Evolutionary conservation across 2,797 vertebrate species (phyloP).

Genomic region (Mus spretus): DNA sequence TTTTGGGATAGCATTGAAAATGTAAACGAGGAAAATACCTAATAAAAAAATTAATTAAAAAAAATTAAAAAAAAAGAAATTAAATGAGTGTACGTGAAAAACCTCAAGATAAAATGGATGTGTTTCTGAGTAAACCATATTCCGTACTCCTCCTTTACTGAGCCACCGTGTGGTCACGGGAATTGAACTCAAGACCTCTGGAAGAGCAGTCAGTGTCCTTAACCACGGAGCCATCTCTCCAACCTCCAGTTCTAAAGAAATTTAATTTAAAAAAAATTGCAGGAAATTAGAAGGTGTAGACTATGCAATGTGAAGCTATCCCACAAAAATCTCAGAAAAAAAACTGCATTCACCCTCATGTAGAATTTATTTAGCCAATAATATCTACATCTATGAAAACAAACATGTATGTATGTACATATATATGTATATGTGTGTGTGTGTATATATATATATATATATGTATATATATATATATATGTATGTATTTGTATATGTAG

Average conservation of each 20-base stretch:
- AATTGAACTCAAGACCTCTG: too few species aligned
- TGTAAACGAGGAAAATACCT: too few species aligned
- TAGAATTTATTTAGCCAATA: background rate
- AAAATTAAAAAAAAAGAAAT: too few species aligned
- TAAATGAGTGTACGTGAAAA: constrained; percentile 50
- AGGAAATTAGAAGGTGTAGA: background rate
- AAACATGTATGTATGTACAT: background rate
- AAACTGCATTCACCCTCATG: background rate
- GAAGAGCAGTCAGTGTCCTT: too few species aligned
- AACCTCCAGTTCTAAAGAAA: background rate
- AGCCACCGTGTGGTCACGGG: too few species aligned
- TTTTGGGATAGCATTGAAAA: too few species aligned
- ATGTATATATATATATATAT: too few species aligned
- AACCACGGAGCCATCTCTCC: background rate
- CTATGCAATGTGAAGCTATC: background rate
- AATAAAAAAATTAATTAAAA: too few species aligned
- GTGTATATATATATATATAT: background rate
- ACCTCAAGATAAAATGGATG: constrained; percentile 55
- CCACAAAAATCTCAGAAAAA: background rate
- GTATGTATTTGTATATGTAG: background rate
- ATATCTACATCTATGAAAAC: background rate
- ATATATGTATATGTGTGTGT: background rate
- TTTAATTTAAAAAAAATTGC: background rate
- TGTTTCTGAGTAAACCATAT: constrained; percentile 36
- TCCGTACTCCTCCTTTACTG: background rate